Base-by-base conservation (phyloP, 2,113 vertebrate species). In the Clarias magur region DNA sequence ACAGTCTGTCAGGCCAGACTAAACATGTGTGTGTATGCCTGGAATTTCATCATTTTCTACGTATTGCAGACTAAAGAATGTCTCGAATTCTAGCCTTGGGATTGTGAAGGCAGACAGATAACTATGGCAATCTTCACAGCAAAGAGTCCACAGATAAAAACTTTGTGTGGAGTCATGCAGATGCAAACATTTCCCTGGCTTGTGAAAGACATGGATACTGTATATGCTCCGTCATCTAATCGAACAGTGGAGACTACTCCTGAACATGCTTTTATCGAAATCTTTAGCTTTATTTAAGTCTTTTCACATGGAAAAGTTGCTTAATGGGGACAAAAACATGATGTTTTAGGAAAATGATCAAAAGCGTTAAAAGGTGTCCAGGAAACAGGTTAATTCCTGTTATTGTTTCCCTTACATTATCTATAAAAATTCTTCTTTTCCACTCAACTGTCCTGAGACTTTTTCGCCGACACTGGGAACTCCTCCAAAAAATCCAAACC, bases 31-130 rank as follows among this genome's bases (percentile, higher is more conserved):
- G 34, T 42, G 54, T 56, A 65, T 13, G 72, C 12, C 21, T 13
- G 62, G 87, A 86, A 88, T 82, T 85, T 63, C 30, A 60, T 57
- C 80, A 23, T 42, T 53, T 79, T 23, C 73, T 23, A 70, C 11
- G 27, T 79, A 60, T 27, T 54, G 27, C n/a, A 53, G 25, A 57
- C 30, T 21, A 85, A 87, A 81, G 72, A 84, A 88, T 23, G 75
- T 48, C 87, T 88, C 81, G 68, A 68, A 90, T 84, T 79, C 67
- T 65, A 86, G 63, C 84, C 89, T 86, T 88, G 84, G 57, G 65
- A 84, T 56, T 19, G 72, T 75, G 53, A 72, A 81, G n/a, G 73
- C 82, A 82, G 68, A 88, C 65, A 75, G 89, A 88, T 90, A 90
- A 70, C 65, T 17, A 15, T 72, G 13, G 6, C 1, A 79, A 76